Base-by-base conservation (phyloP, 2,888 invertebrate genomes). In the Asteroscopus sphinx region DNA sequence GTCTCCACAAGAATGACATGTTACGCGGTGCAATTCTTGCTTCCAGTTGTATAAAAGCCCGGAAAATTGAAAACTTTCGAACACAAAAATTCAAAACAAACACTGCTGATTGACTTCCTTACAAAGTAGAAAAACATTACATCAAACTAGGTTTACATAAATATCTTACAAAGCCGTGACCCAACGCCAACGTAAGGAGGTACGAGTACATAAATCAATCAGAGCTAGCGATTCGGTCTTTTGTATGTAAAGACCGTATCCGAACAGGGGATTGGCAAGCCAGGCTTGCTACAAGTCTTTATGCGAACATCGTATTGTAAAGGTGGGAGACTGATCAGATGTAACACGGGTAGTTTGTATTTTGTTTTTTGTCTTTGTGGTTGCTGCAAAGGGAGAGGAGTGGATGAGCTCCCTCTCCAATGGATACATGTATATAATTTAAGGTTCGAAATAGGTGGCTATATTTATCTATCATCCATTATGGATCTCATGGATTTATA, bases 191-290 rank as follows among this genome's bases (percentile, higher is more conserved):
- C n/a, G n/a, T n/a, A n/a, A n/a, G n/a, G n/a, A n/a, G n/a, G n/a
- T 79, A 80, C 85, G 72, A 79, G 56, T 45, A 85, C 85, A 89
- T 91, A 90, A 91, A 92, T 93, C 92, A 92, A 92, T 93, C 90
- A 91, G 82, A 69, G 76, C 68, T 78, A 83, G 85, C 89, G 89
- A 91, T 91, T 90, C 86, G 82, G 86, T 87, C 91, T 90, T 92
- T 92, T 92, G 89, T 92, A 89, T 87, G 89, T 90, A 88, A 89
- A 90, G 89, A 90, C 89, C 89, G 86, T 87, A 85, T 86, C 85
- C 84, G 86, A 80, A 81, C 77, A 75, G 74, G 77, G 76, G 80
- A 68, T 71, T 68, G 55, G 46, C 63, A 64, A 65, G 44, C 55
- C 44, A 37, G 61, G 67, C 62, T 65, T 63, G 68, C 26, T 15